These are phyloP conservation scores for Styela clava DNA, from an alignment of 23 tunicate genomes.

Conservation along the genomic window DNA sequence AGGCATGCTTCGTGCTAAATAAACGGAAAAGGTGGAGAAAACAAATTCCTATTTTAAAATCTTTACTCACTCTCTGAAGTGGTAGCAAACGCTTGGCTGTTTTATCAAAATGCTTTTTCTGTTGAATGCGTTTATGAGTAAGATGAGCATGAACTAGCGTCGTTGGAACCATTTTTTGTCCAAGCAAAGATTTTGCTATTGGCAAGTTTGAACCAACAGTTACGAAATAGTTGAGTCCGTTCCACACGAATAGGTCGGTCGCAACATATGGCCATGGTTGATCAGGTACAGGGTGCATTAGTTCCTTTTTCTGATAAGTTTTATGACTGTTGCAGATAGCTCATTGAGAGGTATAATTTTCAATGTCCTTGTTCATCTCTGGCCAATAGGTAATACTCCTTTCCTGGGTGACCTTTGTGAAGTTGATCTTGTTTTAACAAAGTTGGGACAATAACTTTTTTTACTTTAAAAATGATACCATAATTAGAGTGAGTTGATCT, in stretches of 20 bases:
- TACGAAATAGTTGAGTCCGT: neutral
- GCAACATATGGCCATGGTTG: no score
- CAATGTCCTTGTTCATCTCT: slow-evolving; percentile 28
- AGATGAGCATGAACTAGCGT: neutral
- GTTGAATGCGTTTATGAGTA: neutral
- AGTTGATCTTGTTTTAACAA: neutral
- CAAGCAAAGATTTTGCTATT: neutral
- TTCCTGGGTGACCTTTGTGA: slow-evolving; percentile 49
- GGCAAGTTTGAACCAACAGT: neutral
- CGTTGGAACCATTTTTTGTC: neutral
- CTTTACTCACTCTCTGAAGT: neutral
- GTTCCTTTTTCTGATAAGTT: slow-evolving; percentile 30
- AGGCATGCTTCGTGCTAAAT: no score
- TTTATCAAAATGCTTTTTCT: neutral
- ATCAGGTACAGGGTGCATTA: no score
- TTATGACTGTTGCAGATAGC: slow-evolving; percentile 17
- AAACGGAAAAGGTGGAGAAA: no score
- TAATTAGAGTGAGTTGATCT: slow-evolving; percentile 26
- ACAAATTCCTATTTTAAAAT: no score
- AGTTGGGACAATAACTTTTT: neutral
- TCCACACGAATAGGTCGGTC: no score
- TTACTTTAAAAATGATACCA: slow-evolving; percentile 26
- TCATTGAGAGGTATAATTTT: slow-evolving; percentile 1
- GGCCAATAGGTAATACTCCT: slow-evolving; percentile 38
- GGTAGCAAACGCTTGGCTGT: neutral